Base-by-base conservation (phyloP, 92 coral and sea anemone genomes). In the Anthopleura xanthogrammica region DNA sequence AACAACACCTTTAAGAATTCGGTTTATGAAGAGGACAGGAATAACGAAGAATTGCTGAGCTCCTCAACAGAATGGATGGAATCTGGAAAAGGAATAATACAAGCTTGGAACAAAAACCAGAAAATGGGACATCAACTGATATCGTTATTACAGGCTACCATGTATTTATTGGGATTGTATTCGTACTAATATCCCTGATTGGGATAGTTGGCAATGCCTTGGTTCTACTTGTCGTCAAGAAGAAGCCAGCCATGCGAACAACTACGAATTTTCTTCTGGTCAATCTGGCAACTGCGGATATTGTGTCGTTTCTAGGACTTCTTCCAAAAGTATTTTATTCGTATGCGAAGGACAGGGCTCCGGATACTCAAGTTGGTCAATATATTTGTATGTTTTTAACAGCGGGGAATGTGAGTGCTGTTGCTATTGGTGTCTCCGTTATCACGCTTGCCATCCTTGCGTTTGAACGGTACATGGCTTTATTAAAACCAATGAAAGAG, bases 351-450 rank as follows among this genome's bases (percentile, higher is more conserved):
- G 82, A 85, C 39, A 14, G 58, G 14, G 58, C 7, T 54, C 50
- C 7, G 50, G 50, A 46, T 29, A 29, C 36, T 46, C 40, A 50
- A 24, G 57, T 60, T 64, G 85, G 85, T 41, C 50, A 52, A 0
- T 84, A 83, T 14, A 58, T 88, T n/a, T 88, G 91, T 57, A 66
- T 57, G 23, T 83, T 88, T 52, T 20, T 88, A 4, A 88, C 91
- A 3, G 82, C 85, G 2, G 91, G 91, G 42, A 83, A 83, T 54
- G 10, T 83, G 2, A 77, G 81, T 52, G 65, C 65, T 7, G 12
- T 76, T 39, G 48, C 87, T 24, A 40, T 76, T 23, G 41, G 62
- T 16, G 76, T 77, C 5, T 83, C 86, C 14, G 62, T 83, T 52
- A 77, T 87, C 13, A 87, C 90, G 3, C 66, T 87, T 12, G 66